A percentile compares a stretch with the other conserved stretches of the same genome.
Conservation (phyloP, 2,113 vertebrate species). For the Urocitellus parryii region DNA sequence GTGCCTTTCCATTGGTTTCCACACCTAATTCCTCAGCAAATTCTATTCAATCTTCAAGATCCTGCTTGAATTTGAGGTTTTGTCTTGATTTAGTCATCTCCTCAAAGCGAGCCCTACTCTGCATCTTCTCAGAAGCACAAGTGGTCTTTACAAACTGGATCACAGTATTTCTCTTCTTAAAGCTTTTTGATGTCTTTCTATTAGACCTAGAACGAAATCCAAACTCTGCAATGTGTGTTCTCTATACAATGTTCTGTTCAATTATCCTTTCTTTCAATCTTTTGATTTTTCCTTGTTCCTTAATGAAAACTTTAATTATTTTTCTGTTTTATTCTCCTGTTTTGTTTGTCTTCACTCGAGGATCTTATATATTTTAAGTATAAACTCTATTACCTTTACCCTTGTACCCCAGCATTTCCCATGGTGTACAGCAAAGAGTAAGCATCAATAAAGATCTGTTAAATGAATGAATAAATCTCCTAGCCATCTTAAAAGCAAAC, state of each 20-base stretch:
- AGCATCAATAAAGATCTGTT: constrained; percentile 25
- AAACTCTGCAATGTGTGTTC: background rate
- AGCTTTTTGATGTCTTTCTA: background rate
- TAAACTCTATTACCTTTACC: background rate
- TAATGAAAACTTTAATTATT: background rate
- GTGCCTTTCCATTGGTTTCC: background rate
- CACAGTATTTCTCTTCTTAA: constrained; percentile 2
- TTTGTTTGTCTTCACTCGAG: background rate
- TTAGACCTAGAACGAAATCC: background rate
- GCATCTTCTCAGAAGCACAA: background rate
- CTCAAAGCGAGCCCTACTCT: background rate
- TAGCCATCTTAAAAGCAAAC: constrained; percentile 28
- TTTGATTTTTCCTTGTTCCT: background rate
- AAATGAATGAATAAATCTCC: background rate
- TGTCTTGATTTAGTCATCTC: background rate
- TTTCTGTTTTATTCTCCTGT: background rate
- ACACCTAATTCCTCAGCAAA: background rate
- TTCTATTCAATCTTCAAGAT: background rate
- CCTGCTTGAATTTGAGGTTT: background rate
- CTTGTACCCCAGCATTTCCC: background rate
- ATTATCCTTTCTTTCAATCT: background rate
- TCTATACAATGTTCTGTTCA: background rate
- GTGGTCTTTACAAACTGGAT: background rate
- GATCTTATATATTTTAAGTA: background rate
- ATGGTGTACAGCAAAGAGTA: background rate